Conservation (phyloP, 2,888 invertebrate genomes). For the Physocephala rufipes region DNA sequence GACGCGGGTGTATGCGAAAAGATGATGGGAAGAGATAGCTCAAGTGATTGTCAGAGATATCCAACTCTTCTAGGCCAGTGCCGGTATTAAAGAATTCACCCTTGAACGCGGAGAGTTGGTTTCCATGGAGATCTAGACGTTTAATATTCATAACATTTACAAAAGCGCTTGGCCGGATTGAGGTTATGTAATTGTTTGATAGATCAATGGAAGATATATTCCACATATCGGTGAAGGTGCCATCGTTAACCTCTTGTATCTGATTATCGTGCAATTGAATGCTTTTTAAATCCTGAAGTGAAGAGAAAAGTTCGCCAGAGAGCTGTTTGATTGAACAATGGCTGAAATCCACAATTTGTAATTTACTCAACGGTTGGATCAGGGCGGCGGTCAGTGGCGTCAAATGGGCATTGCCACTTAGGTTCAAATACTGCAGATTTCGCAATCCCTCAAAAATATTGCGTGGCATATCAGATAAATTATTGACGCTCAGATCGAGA, state of each 20-base stretch:
- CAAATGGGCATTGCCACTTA: slow-evolving; percentile 79
- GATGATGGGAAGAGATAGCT: slow-evolving; percentile 86
- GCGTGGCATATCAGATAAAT: slow-evolving; percentile 75
- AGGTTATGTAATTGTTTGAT: slow-evolving; percentile 80
- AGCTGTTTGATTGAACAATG: slow-evolving; percentile 78
- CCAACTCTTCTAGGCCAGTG: slow-evolving; percentile 80
- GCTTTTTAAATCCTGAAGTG: slow-evolving; percentile 73
- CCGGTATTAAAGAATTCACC: slow-evolving; percentile 88
- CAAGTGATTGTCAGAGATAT: slow-evolving; percentile 82
- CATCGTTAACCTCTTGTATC: slow-evolving; percentile 80
- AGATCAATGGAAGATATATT: slow-evolving; percentile 80
- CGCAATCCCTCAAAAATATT: slow-evolving; percentile 75
- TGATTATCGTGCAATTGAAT: slow-evolving; percentile 78
- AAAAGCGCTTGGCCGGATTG: slow-evolving; percentile 79
- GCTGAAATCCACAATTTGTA: slow-evolving; percentile 79
- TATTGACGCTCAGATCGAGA: slow-evolving; percentile 83
- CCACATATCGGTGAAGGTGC: slow-evolving; percentile 78
- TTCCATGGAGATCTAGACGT: slow-evolving; percentile 77
- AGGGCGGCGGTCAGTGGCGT: slow-evolving; percentile 73
- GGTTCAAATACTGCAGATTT: slow-evolving; percentile 76
- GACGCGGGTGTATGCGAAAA: slow-evolving; percentile 83
- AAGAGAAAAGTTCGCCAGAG: slow-evolving; percentile 76
- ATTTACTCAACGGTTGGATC: slow-evolving; percentile 75
- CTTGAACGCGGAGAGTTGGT: slow-evolving; percentile 81
- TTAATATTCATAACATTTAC: slow-evolving; percentile 80